phyloP scores from a whole-genome alignment of 2,797 vertebrate species.

The Kryptopterus vitreolus region DNA sequence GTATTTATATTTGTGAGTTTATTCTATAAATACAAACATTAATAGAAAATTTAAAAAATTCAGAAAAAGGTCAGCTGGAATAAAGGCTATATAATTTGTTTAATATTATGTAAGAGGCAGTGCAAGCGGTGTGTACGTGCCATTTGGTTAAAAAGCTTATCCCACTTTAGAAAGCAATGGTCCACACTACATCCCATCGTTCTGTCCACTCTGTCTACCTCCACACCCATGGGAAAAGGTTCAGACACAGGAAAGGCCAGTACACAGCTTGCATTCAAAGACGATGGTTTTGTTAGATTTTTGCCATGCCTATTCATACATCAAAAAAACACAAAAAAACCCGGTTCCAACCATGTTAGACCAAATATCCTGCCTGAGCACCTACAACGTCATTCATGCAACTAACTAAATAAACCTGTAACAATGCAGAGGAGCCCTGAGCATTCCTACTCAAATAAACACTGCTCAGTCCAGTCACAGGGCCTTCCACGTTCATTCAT shows the following conservation, averaged over 20 bases:
- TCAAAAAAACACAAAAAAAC: slow-evolving; percentile 61
- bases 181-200: not conserved
- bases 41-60: too few relatives aligned
- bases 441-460: slow-evolving; percentile 70
- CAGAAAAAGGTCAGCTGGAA: too few relatives aligned
- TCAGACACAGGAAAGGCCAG: slow-evolving; percentile 12
- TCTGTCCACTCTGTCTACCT: not conserved
- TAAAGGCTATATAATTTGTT: too few relatives aligned
- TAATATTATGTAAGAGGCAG: not conserved
- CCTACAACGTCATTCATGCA: slow-evolving; percentile 63
- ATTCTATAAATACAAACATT: too few relatives aligned
- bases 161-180: not conserved
- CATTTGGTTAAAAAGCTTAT: not conserved
- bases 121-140: not conserved
- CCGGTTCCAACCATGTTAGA: slow-evolving; percentile 67
- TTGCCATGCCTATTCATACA: slow-evolving; percentile 55
- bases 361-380: slow-evolving; percentile 74
- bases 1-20: too few relatives aligned
- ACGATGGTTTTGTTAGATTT: slow-evolving; percentile 43
- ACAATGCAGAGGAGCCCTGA: slow-evolving; percentile 69
- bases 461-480: slow-evolving; percentile 56
- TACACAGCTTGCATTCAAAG: slow-evolving; percentile 46
- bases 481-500: slow-evolving; percentile 49
- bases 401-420: slow-evolving; percentile 61
- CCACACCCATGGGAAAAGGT: not conserved